Base-by-base conservation (phyloP, 2,113 vertebrate genomes). In the Sminthopsis crassicaudata region DNA sequence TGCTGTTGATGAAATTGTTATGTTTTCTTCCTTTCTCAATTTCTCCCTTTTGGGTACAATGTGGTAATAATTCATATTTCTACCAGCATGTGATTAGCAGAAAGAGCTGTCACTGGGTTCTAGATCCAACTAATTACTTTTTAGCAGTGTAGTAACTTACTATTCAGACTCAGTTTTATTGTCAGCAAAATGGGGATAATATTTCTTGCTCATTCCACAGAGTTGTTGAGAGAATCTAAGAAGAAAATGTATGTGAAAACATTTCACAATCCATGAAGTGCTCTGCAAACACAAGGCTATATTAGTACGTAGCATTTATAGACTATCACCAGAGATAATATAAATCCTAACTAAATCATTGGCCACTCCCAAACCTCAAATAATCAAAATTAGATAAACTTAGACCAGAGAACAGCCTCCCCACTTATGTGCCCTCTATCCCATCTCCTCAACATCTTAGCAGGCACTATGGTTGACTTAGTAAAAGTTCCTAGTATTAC, bases 11-110 rank as follows among this genome's bases (percentile, higher is more conserved):
- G 19, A 26, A 8, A 24, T 48, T 24, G 46, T 7, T 53, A 36
- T 36, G 36, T 55, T 95, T 96, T 93, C 54, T 46, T 94, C 84
- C 53, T 55, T 53, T 93, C 53, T 94, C 53, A 46, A 23, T 55
- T 42, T 84, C 42, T 46, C 26, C 42, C 19, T 48, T 23, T 60
- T 46, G n/a, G 52, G 90, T 14, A 48, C 2, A 52, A 16, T 24
- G 91, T 22, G 10, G 16, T 94, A 25, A 42, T 16, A 90, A 50
- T 51, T 51, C 46, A 88, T n/a, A 4, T 11, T 22, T 94, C n/a
- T 36, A 8, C 42, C 30, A 48, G 10, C 0, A 16, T 16, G 12
- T 8, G 14, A 92, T 50, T 36, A 46, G 25, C 25, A 93, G 46
- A 92, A 89, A 42, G 53, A 30, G 12, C 22, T 60, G 0, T 55